Evolutionary conservation across 2,888 invertebrate species (phyloP).

Genomic region (Autographa pulchrina): DNA sequence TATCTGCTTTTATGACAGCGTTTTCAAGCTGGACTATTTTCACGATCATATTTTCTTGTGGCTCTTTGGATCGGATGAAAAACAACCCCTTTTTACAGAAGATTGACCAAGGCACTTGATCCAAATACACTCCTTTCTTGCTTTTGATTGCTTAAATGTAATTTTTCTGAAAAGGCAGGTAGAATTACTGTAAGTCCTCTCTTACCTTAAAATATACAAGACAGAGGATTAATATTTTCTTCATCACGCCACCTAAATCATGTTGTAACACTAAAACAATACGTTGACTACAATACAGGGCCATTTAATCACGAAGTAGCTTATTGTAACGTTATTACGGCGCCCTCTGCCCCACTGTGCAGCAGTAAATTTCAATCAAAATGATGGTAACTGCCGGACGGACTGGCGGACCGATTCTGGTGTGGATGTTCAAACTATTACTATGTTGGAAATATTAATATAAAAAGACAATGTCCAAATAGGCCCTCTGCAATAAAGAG

Average conservation of each 20-base stretch:
- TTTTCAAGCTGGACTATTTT: conserved; percentile 36
- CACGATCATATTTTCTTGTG: conserved; percentile 27
- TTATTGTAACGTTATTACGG: conserved; percentile 80
- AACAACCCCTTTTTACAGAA: conserved; percentile 5
- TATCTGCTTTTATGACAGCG: conserved; percentile 38
- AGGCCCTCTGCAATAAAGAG: no score
- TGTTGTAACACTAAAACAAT: conserved; percentile 49
- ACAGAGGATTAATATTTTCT: no score
- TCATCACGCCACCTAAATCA: conserved; percentile 40
- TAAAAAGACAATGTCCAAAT: no score
- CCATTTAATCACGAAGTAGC: conserved; percentile 87
- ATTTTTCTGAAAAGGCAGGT: not conserved
- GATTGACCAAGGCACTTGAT: not conserved
- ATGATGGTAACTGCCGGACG: conserved; percentile 84
- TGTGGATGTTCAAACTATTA: conserved; percentile 40
- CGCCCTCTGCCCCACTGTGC: conserved; percentile 76
- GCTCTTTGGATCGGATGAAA: conserved; percentile 16
- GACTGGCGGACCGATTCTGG: conserved; percentile 69
- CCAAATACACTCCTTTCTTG: not conserved
- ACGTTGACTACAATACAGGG: conserved; percentile 57
- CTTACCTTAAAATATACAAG: not conserved
- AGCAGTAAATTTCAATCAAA: conserved; percentile 87
- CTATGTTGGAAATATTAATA: conserved; percentile 18
- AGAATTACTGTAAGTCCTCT: not conserved
- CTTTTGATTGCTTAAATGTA: not conserved